Percentiles rank a stretch among this genome's conserved stretches.
These are phyloP conservation scores for Mustelus asterias DNA, from an alignment of 2,113 vertebrate species.

Conservation along the genomic window DNA sequence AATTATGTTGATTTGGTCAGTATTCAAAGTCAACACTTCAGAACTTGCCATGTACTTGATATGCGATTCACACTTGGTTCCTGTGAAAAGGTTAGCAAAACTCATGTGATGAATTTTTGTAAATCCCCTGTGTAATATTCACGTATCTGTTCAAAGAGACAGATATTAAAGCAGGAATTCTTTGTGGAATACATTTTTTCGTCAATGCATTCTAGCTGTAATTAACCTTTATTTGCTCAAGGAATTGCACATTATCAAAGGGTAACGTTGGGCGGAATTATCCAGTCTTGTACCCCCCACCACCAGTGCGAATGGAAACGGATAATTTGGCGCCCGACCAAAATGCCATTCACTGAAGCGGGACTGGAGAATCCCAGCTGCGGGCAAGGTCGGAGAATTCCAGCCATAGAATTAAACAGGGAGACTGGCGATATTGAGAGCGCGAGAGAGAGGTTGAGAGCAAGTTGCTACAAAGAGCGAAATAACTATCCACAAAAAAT, in stretches of 20 bases:
- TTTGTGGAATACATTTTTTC: neutral
- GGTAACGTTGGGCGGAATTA: no score
- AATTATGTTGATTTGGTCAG: neutral
- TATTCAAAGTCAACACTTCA: neutral
- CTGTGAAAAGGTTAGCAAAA: conserved; percentile 22
- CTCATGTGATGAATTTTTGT: neutral
- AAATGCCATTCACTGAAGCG: no score
- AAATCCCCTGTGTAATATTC: neutral
- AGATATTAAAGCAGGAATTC: conserved; percentile 1
- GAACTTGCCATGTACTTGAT: neutral
- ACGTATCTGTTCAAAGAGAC: neutral
- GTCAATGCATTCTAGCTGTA: neutral
- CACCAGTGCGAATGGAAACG: no score
- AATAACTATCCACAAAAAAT: neutral
- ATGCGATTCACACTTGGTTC: neutral
- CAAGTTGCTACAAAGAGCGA: neutral
- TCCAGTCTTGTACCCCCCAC: no score
- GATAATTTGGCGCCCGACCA: no score
- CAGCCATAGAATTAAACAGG: neutral
- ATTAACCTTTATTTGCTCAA: neutral
- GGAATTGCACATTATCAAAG: neutral
- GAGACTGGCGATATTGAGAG: neutral
- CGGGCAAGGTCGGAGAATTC: no score
- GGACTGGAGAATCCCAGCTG: no score
- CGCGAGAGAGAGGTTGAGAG: no score